Base-by-base conservation (phyloP, 2,888 invertebrate genomes). In the Leucoptera coffeella region DNA sequence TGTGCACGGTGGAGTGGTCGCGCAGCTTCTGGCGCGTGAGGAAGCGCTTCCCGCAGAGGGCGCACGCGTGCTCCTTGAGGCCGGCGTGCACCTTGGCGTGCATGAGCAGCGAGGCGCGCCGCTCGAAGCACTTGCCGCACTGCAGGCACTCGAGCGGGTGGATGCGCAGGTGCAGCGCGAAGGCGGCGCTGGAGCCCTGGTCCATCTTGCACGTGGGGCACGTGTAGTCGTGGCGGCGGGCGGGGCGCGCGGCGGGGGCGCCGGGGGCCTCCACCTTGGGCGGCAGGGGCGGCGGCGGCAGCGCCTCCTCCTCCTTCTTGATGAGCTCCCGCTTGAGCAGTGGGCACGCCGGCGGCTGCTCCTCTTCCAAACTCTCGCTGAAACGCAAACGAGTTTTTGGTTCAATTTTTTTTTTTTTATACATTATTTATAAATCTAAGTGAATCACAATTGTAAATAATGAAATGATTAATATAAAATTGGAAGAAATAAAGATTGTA, bases 131-230 rank as follows among this genome's bases (percentile, higher is more conserved):
- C 46, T 87, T 87, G 9, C 86, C 85, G 45, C 90, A 90, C 11
- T 85, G 79, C 32, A 80, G 75, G 39, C 90, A 90, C 54, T 88
- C 87, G 28, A 89, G 69, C 1, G 89, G 89, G 51, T 90, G 90
- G 22, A 80, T 73, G 41, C 80, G 80, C 19, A 89, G 69, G 50
- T 90, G 89, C 3, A 77, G 77, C 35, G 80, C 80, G 47, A 80
- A 88, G 7, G 77, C 69, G 8, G 75, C 73, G 9, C 85, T 82
- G 1, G 77, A 78, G 4, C 73, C 58, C 43, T 85, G 87, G 41
- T 78, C 77, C 35, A 78, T 77, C 35, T 65, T 65, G 35, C 69
- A 69, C 0, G 61, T 64, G 2, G 58, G 54, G 22, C 69, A 69
- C 2, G 59, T 43, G 29, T 45, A 61, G 44, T 65, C 59, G 28